phyloP scores from a whole-genome alignment of 2,113 vertebrate genomes.

The Bufo gargarizans region DNA sequence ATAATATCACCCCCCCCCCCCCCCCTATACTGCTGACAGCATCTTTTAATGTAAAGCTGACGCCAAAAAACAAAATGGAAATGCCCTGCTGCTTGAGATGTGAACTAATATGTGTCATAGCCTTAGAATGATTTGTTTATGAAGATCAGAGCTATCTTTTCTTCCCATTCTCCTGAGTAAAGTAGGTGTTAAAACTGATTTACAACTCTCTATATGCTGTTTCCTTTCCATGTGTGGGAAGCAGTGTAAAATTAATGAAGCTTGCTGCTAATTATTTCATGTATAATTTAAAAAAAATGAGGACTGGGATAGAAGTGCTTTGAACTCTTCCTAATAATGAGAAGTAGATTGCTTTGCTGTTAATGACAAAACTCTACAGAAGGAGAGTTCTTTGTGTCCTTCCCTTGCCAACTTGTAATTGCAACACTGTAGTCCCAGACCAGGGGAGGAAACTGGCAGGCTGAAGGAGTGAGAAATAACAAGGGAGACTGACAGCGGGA shows the following conservation, averaged over 20 bases:
- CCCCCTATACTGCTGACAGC: neutral
- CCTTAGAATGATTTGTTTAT: neutral
- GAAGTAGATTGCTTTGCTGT: conserved; percentile 17
- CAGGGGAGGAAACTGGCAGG: conserved; percentile 9
- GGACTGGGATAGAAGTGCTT: neutral
- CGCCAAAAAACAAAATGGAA: neutral
- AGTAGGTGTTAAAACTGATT: conserved; percentile 38
- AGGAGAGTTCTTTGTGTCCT: conserved; percentile 16
- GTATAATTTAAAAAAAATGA: conserved; percentile 36
- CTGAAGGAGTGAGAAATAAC: conserved; percentile 16
- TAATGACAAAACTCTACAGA: conserved; percentile 27
- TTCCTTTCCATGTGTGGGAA: conserved; percentile 19
- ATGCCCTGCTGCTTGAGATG: neutral
- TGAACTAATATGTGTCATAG: neutral
- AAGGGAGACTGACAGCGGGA: neutral
- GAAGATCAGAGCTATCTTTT: conserved; percentile 4
- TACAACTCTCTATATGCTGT: conserved; percentile 9
- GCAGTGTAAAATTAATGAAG: conserved; percentile 36
- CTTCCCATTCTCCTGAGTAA: conserved; percentile 5
- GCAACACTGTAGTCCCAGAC: neutral
- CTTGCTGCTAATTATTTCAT: conserved; percentile 36
- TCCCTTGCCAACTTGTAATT: conserved; percentile 24
- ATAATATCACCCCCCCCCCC: neutral
- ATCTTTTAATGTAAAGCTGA: neutral
- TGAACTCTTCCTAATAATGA: conserved; percentile 18